phyloP scores from a whole-genome alignment of 2,797 vertebrate genomes.

The Xerus rutilus region DNA sequence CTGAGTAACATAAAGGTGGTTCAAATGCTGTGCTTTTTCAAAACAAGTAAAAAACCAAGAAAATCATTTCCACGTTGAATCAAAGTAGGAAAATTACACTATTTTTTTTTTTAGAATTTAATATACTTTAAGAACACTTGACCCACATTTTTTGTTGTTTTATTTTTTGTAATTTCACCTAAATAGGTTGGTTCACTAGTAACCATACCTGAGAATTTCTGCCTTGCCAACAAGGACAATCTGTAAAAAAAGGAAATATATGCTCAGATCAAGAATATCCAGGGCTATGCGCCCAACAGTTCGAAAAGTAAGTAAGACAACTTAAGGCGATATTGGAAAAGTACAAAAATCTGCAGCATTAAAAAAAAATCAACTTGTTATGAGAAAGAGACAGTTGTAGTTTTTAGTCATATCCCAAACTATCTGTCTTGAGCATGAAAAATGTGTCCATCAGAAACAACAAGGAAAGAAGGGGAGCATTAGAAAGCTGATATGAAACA shows the following conservation, averaged over 20 bases:
- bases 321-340: conserved; percentile 11
- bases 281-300: conserved; percentile 34
- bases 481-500: background rate
- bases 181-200: background rate
- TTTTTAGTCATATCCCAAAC: conserved; percentile 54
- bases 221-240: conserved; percentile 37
- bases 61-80: background rate
- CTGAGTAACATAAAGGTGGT: background rate
- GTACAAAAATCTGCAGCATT: conserved; percentile 50
- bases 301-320: conserved; percentile 19
- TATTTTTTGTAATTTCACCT: conserved; percentile 27
- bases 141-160: background rate
- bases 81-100: background rate
- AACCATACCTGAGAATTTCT: conserved; percentile 15
- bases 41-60: background rate
- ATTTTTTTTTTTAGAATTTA: background rate
- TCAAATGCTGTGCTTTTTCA: background rate
- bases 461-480: background rate
- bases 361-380: conserved; percentile 59
- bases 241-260: conserved; percentile 27
- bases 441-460: conserved; percentile 47
- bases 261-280: conserved; percentile 37
- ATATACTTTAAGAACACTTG: conserved; percentile 29
- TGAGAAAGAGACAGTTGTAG: conserved; percentile 27
- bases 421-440: conserved; percentile 43